phyloP scores from a whole-genome alignment of 2,888 invertebrate species.

The Eueremaeus valkanovi region DNA sequence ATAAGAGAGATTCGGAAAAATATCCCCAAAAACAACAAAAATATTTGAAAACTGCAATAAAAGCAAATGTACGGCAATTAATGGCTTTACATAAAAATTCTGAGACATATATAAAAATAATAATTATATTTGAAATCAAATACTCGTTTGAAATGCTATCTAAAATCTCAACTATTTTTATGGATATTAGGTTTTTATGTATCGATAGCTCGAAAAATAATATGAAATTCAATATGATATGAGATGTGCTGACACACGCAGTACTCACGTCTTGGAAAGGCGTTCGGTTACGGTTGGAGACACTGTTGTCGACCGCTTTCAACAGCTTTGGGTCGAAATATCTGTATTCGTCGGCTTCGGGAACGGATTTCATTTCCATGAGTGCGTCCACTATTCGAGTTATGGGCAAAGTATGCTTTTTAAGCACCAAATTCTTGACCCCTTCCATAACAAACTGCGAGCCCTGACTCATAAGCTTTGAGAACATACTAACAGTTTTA shows the following conservation, averaged over 20 bases:
- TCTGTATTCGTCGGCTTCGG: slow-evolving; percentile 78
- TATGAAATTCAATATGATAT: neutral
- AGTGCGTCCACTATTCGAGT: slow-evolving; percentile 86
- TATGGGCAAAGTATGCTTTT: slow-evolving; percentile 88
- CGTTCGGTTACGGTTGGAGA: slow-evolving; percentile 50
- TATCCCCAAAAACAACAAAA: too few relatives aligned
- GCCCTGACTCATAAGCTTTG: slow-evolving; percentile 92
- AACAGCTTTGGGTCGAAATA: slow-evolving; percentile 95
- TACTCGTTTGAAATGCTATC: neutral
- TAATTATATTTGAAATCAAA: neutral
- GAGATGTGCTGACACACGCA: neutral
- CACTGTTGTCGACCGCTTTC: slow-evolving; percentile 57
- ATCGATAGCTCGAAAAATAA: too few relatives aligned
- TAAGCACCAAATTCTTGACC: slow-evolving; percentile 96
- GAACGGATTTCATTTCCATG: slow-evolving; percentile 71
- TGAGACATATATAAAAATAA: too few relatives aligned
- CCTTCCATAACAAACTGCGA: slow-evolving; percentile 99
- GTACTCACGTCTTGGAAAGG: slow-evolving; percentile 58
- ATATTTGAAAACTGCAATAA: slow-evolving; percentile 33
- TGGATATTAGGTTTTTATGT: too few relatives aligned
- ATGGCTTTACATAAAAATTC: too few relatives aligned
- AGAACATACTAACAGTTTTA: slow-evolving; percentile 96
- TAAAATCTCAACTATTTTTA: neutral
- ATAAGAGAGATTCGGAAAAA: too few relatives aligned
- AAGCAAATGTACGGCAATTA: neutral